phyloP scores from a whole-genome alignment of 2,888 invertebrate species.

The Psylliodes chrysocephalus region DNA sequence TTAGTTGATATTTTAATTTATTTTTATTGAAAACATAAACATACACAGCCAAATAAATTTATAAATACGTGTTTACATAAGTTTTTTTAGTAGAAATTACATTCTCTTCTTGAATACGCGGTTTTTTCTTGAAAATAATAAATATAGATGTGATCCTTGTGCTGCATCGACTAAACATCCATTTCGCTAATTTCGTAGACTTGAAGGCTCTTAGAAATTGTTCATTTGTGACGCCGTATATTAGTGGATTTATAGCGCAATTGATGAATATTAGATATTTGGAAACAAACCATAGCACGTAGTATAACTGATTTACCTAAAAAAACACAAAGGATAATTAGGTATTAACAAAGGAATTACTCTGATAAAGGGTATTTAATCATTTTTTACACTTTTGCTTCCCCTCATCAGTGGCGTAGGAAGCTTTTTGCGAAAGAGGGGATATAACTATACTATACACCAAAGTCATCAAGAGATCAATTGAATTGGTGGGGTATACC shows the following conservation, averaged over 20 bases:
- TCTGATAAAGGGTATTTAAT: too few species aligned
- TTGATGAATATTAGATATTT: conserved; percentile 77
- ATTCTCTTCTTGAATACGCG: conserved; percentile 4
- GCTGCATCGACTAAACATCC: conserved; percentile 56
- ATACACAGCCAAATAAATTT: too few species aligned
- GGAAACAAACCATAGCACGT: conserved; percentile 73
- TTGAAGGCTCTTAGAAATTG: conserved; percentile 76
- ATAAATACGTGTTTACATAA: conserved; percentile 19
- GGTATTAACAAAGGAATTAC: too few species aligned
- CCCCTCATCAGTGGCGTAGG: too few species aligned
- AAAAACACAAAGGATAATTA: too few species aligned
- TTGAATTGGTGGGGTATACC: too few species aligned
- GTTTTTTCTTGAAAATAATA: conserved; percentile 47
- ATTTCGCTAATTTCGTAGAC: conserved; percentile 66
- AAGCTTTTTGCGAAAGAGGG: too few species aligned
- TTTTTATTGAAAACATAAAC: too few species aligned
- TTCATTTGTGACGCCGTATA: conserved; percentile 80
- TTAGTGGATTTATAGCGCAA: conserved; percentile 79
- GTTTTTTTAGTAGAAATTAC: conserved; percentile 14
- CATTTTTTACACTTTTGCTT: too few species aligned
- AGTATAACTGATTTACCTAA: conserved; percentile 69
- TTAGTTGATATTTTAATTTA: too few species aligned
- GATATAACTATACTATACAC: too few species aligned
- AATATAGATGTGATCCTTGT: conserved; percentile 41
- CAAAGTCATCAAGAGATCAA: too few species aligned